Conservation (phyloP, 2,888 invertebrate genomes). For the Cheilosia grossa region DNA sequence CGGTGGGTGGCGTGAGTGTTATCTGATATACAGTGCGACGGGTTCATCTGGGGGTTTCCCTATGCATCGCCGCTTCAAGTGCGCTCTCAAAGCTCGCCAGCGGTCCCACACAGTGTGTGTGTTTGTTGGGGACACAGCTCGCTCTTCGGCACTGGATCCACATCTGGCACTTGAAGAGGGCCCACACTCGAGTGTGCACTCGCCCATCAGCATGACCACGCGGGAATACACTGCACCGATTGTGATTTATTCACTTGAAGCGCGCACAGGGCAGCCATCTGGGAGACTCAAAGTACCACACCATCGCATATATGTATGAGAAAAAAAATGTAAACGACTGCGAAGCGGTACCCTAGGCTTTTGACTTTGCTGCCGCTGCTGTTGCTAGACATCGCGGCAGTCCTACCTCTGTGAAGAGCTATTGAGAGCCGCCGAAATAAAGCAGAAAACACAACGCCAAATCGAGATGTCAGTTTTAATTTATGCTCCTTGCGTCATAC, state of each 20-base stretch:
- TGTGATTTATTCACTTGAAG: constrained; percentile 73
- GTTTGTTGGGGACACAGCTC: constrained; percentile 54
- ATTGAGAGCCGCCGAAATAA: constrained; percentile 48
- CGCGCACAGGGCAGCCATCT: constrained; percentile 68
- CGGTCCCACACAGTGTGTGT: constrained; percentile 40
- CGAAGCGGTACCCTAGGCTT: constrained; percentile 50
- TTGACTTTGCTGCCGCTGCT: constrained; percentile 40
- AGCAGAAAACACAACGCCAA: constrained; percentile 67
- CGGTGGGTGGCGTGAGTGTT: constrained; percentile 74
- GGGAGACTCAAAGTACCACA: constrained; percentile 65
- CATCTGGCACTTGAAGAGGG: constrained; percentile 69
- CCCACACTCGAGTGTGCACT: constrained; percentile 59
- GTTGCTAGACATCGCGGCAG: constrained; percentile 68
- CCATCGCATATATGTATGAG: neutral
- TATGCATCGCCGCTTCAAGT: constrained; percentile 44
- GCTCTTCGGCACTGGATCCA: constrained; percentile 49
- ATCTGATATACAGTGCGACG: constrained; percentile 69
- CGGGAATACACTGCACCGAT: constrained; percentile 67
- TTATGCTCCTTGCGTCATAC: constrained; percentile 74
- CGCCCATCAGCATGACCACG: constrained; percentile 60
- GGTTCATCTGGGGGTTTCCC: constrained; percentile 72
- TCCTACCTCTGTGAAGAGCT: constrained; percentile 46
- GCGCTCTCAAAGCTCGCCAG: constrained; percentile 48
- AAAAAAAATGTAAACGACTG: constrained; percentile 17
- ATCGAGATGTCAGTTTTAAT: constrained; percentile 75